These are phyloP conservation scores for Esox lucius DNA, from an alignment of 2,797 vertebrate genomes.

Conservation along the genomic window DNA sequence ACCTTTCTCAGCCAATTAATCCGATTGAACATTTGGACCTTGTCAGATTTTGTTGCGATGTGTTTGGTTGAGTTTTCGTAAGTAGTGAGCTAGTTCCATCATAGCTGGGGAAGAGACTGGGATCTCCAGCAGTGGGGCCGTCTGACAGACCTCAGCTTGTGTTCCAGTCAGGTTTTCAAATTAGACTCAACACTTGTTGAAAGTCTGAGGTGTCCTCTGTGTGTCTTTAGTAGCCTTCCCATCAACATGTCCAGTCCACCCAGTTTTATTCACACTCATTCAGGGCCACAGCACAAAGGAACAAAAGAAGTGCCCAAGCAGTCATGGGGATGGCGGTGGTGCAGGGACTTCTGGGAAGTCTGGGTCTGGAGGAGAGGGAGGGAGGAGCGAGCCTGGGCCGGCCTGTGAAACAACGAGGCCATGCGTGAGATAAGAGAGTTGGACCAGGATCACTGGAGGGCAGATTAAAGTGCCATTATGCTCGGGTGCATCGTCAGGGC, in stretches of 20 bases:
- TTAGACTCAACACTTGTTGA: neutral
- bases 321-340: conserved; percentile 32
- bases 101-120: neutral
- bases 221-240: conserved; percentile 20
- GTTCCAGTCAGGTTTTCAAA: neutral
- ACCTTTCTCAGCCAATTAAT: conserved; percentile 53
- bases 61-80: conserved; percentile 34
- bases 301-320: conserved; percentile 20
- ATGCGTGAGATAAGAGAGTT: conserved; percentile 60
- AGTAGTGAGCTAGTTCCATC: conserved; percentile 9
- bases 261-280: conserved; percentile 28
- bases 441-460: conserved; percentile 58
- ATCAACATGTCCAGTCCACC: conserved; percentile 40
- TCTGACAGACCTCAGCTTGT: neutral
- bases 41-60: conserved; percentile 38
- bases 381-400: conserved; percentile 38
- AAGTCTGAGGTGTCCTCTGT: conserved; percentile 19
- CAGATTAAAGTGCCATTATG: conserved; percentile 67
- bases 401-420: conserved; percentile 64
- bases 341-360: conserved; percentile 41
- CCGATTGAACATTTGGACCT: conserved; percentile 45
- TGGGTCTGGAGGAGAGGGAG: neutral
- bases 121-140: conserved; percentile 28
- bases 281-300: conserved; percentile 52
- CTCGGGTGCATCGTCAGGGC: conserved; percentile 64